Conservation (phyloP, 1,140 invertebrate genomes). For the Nixonia krombeini region DNA sequence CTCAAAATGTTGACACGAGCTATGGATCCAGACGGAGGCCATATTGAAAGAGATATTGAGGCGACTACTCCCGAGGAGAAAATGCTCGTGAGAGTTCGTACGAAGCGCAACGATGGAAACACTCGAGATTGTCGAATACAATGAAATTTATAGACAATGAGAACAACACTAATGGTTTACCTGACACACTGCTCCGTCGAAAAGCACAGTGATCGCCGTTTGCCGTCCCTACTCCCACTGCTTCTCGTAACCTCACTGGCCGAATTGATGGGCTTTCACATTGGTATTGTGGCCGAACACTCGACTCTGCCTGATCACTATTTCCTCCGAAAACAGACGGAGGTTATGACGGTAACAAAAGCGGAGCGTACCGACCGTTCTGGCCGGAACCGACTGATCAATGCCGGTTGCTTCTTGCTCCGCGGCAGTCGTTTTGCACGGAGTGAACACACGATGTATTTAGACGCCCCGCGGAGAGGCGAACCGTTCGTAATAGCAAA, state of each 20-base stretch:
- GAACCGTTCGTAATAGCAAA: not conserved
- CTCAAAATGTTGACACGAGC: conserved; percentile 2
- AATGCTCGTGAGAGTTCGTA: not conserved
- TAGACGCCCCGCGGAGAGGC: not conserved
- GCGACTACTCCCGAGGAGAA: not conserved
- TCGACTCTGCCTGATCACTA: conserved; percentile 16
- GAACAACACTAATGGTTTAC: too few species aligned
- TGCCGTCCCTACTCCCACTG: conserved; percentile 11
- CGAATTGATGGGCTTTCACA: conserved; percentile 13
- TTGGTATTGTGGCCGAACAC: conserved; percentile 16
- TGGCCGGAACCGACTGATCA: conserved; percentile 28
- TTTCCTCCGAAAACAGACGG: conserved; percentile 11
- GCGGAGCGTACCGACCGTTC: conserved; percentile 10
- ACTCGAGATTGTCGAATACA: not conserved
- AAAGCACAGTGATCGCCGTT: not conserved
- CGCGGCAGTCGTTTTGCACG: not conserved
- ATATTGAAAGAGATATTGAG: conserved; percentile 28
- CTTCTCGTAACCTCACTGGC: not conserved
- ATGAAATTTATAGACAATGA: too few species aligned
- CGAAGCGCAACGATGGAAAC: not conserved
- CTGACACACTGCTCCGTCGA: not conserved
- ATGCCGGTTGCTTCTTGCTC: conserved; percentile 21
- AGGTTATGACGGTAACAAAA: conserved; percentile 6
- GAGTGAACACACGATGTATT: not conserved
- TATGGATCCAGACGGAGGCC: conserved; percentile 7